Base-by-base conservation (phyloP, 2,888 invertebrate species). In the Cephonodes hylas region DNA sequence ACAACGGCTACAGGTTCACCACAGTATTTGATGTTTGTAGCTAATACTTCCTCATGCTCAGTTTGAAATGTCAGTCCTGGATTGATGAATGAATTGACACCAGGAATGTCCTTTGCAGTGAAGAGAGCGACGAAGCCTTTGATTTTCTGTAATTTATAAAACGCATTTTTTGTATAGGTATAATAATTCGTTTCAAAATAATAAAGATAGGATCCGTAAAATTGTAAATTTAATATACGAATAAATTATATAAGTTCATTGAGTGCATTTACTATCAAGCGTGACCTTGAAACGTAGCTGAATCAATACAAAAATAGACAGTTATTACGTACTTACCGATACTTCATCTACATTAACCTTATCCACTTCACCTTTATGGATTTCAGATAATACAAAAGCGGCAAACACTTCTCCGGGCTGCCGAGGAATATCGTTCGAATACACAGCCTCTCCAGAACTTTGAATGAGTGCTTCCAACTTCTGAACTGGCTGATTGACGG, bases 1-100 rank as follows among this genome's bases (percentile, higher is more conserved):
- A 96, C 85, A 15, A 96, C 88, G 0, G 96, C 96, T 7, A 96
- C 81, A 0, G 96, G 94, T 78, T 96, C 96, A 0, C 95, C 95
- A 64, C 94, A 94, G 76, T 93, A 96, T 61, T 89, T 80, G 0
- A 96, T 93, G 18, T 88, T 89, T 42, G 90, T 91, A 20, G 93
- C 94, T 23, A 94, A 85, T 48, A 94, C 86, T 70, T 93, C 91
- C 76, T 94, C 94, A 2, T 88, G 78, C n/a, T 85, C 81, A 0
- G 84, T 84, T 70, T 86, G 79, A 0, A 88, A 71, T 66, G 81
- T 86, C 8, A 84, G 73, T 0, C 85, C 84, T 0, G 80, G 83
- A 4, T 80, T 73, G 0, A 87, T 84, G 69, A 93, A 94, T 1
- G 90, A 84, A 80, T 96, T 96, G 42, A 84, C 86, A 0, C 96